Base-by-base conservation (phyloP, 2,888 invertebrate species). In the Aethes cnicana region DNA sequence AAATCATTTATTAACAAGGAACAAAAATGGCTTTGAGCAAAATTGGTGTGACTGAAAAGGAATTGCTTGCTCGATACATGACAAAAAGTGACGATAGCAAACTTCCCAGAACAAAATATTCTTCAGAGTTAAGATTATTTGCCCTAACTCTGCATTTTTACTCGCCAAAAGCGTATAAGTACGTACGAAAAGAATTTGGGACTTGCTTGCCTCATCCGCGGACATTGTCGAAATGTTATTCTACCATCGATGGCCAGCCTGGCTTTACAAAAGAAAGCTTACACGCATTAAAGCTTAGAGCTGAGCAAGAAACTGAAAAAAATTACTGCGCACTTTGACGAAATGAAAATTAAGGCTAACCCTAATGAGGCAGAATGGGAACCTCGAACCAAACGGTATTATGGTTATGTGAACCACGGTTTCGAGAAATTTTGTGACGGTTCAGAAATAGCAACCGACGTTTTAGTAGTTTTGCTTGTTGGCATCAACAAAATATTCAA, bases 11-110 rank as follows among this genome's bases (percentile, higher is more conserved):
- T 16, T 14, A 32, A 32, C 12, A 32, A 32, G 16, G 32, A 32
- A 32, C 14, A 32, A 32, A 16, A 32, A 14, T 36, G 20, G 28
- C 47, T 28, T 17, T 53, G 6, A 25, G 36, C n/a, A 47, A 12
- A 18, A 48, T 54, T 26, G 54, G 48, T n/a, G 32, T 48, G 4
- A 36, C 35, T 23, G 39, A 48, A 44, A 48, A 48, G 30, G 43
- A 53, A 23, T 28, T 53, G 11, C 12, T 53, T 28, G 18, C 21
- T 11, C n/a, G 53, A 1, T 39, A 53, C 33, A 28, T 28, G 12
- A 28, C n/a, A 28, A 28, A 28, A 28, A 11, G 11, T 9, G 28
- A 28, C 28, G 28, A 28, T 11, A 12, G 9, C 18, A 33, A 33
- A 9, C 14, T 47, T 3, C 17, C 42, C n/a, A 47, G 30, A 11